Evolutionary conservation across 2,797 vertebrate genomes (phyloP), one percentile per base, ranked within the genome.

Genomic region (Rhodeus uyekii): DNA sequence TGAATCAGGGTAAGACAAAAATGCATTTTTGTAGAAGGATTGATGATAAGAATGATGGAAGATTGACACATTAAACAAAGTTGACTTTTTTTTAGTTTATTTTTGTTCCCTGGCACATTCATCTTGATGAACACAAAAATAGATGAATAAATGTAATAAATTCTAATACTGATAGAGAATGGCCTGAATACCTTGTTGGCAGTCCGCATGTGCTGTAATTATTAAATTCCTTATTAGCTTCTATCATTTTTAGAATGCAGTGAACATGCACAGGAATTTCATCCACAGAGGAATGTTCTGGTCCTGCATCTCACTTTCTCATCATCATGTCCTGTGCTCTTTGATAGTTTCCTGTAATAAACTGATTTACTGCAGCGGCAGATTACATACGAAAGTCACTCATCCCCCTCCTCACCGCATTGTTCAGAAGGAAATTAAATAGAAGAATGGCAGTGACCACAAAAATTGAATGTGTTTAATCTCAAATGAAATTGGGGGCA

Each of bases 401-500:
- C 61, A 75, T 82, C 42, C 65, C 60, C 42, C 58, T 42, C 39
- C 72, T 53, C 24, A 34, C 14, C 44, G 50, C 64, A 78, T 78
- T 58, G 61, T 80, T 78, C 71, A 73, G 53, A 14, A 67, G 77
- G 68, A 84, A 83, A 83, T 80, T 68, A 85, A 87, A 87, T 46
- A 46, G 36, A 36, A 80, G 71, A 53, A 80, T 53, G 60, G 36
- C 63, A 78, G 29, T 32, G 76, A 58, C 79, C 73, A 63, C 63
- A 83, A 50, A 76, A 39, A 79, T 83, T 64, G 39, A 73, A 67
- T 74, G 76, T 68, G 76, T 84, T 81, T 85, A 88, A 87, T 84
- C 85, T 67, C 58, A 76, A 86, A 80, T 78, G 13, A 82, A 86
- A 86, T 87, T 87, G 79, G 82, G 85, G 82, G 85, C 86, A 85